phyloP scores from a whole-genome alignment of 2,797 vertebrate genomes.

The Squalus acanthias region DNA sequence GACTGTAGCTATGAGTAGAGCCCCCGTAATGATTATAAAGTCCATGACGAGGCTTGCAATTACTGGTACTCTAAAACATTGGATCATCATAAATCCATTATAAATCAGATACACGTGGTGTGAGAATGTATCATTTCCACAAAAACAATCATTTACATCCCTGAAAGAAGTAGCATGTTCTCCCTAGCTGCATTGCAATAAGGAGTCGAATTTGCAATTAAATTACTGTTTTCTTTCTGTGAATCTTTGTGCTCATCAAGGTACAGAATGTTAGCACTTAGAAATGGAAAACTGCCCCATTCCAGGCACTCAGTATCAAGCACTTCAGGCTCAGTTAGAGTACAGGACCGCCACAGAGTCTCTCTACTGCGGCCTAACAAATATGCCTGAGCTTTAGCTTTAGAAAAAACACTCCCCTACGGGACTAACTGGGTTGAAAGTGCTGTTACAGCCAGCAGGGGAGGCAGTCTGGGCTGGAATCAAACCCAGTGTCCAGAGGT shows the following conservation, averaged over 20 bases:
- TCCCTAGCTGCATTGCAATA: neutral
- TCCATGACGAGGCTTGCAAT: neutral
- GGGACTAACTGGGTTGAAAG: no score
- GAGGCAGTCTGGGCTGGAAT: neutral
- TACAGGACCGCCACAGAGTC: no score
- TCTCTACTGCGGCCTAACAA: no score
- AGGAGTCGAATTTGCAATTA: neutral
- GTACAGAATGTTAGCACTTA: neutral
- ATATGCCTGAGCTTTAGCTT: neutral
- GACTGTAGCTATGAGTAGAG: neutral
- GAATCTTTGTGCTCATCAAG: neutral
- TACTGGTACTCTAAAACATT: neutral
- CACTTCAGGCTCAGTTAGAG: neutral
- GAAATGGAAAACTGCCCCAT: neutral
- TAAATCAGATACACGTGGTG: no score
- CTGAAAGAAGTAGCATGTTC: neutral
- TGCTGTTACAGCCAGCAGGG: neutral
- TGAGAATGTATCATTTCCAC: neutral
- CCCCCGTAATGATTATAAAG: neutral
- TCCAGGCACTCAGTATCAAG: neutral
- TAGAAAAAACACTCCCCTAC: no score
- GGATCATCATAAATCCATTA: neutral
- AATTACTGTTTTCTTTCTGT: neutral
- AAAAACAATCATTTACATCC: neutral
- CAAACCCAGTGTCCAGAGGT: neutral